These are phyloP conservation scores for Drosophila sordidapex DNA, from an alignment of 2,888 invertebrate genomes.

Conservation along the genomic window DNA sequence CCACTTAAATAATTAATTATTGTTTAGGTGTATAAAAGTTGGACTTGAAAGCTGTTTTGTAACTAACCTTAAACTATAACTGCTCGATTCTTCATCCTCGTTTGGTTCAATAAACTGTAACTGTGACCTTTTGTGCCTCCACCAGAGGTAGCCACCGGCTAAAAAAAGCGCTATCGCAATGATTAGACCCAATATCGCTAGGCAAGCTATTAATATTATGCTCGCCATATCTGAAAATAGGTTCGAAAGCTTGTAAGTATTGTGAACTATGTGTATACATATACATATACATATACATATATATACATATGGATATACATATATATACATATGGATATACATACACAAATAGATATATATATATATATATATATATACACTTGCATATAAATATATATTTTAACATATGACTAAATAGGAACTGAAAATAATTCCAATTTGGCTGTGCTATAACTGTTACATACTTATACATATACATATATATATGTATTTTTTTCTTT, in stretches of 20 bases:
- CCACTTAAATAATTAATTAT: not conserved
- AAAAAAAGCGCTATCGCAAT: constrained; percentile 83
- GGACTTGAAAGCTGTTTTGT: not conserved
- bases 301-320: not conserved
- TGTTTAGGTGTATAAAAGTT: not conserved
- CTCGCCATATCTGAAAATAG: constrained; percentile 81
- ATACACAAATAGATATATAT: not conserved
- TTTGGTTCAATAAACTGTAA: constrained; percentile 84
- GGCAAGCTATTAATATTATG: constrained; percentile 83
- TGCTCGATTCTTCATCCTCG: constrained; percentile 84
- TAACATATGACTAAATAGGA: not conserved
- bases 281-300: not conserved
- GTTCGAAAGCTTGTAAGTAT: not conserved
- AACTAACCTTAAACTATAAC: constrained; percentile 84
- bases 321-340: not conserved
- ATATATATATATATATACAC: not conserved
- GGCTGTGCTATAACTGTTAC: not conserved
- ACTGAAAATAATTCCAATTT: not conserved
- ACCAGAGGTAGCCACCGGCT: constrained; percentile 85
- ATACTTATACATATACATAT: not conserved
- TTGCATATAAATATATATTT: not conserved
- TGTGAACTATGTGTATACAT: not conserved
- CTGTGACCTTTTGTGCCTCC: constrained; percentile 85
- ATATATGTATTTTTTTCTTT: not conserved
- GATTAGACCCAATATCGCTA: constrained; percentile 83